Evolutionary conservation across 2,797 vertebrate species (phyloP).

Genomic region (Odontamblyopus lacepedii): DNA sequence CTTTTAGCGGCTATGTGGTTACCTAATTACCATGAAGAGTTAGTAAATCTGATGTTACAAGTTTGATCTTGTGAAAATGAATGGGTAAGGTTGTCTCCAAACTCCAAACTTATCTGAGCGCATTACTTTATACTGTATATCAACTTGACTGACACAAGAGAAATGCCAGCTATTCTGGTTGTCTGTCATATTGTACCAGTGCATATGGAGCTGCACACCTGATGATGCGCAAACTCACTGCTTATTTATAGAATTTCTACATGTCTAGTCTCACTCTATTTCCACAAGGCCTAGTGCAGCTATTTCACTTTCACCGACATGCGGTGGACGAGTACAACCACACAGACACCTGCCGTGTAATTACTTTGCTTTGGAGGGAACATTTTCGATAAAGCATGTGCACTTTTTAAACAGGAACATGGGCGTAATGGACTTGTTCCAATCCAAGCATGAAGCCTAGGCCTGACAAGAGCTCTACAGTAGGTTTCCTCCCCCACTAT

Average conservation of each 20-base stretch:
- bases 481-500: slow-evolving; percentile 38
- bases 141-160: not conserved
- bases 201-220: not conserved
- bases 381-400: slow-evolving; percentile 24
- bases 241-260: slow-evolving; percentile 10
- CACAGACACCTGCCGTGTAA: slow-evolving; percentile 29
- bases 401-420: slow-evolving; percentile 41
- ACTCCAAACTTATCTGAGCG: slow-evolving; percentile 8
- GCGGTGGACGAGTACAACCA: slow-evolving; percentile 31
- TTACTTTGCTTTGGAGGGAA: slow-evolving; percentile 47
- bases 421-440: slow-evolving; percentile 66
- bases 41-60: not conserved
- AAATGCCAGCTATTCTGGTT: not conserved
- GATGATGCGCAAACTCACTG: not conserved
- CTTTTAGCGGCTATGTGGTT: not conserved
- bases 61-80: not conserved
- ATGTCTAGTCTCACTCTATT: slow-evolving; percentile 29
- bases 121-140: not conserved
- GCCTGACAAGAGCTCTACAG: slow-evolving; percentile 58
- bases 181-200: not conserved
- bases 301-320: slow-evolving; percentile 45
- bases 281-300: slow-evolving; percentile 22
- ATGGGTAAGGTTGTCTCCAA: not conserved
- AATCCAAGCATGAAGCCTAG: slow-evolving; percentile 49
- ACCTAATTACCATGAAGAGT: not conserved